These are phyloP conservation scores for Poeciliopsis prolifica DNA, from an alignment of 2,113 vertebrate genomes.

Conservation along the genomic window DNA sequence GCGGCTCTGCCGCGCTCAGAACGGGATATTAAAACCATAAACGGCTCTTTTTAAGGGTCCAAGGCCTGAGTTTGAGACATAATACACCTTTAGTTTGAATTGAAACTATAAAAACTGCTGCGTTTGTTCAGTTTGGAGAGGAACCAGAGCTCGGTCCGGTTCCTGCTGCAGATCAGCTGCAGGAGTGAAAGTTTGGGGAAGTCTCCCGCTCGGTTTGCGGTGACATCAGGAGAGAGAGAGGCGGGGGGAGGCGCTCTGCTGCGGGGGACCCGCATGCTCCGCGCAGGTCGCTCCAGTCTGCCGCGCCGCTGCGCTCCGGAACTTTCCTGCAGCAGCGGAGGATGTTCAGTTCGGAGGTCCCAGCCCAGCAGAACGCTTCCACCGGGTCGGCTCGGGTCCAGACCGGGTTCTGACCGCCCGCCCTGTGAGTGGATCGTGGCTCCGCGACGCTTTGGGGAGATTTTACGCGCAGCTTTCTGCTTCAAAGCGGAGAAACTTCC, in stretches of 20 bases:
- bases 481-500: conserved; percentile 19
- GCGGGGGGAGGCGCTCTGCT: conserved; percentile 31
- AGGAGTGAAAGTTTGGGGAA: conserved; percentile 59
- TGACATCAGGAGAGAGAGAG: conserved; percentile 78
- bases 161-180: conserved; percentile 30
- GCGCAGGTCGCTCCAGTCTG: conserved; percentile 53
- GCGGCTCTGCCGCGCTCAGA: not conserved
- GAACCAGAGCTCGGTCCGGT: conserved; percentile 7
- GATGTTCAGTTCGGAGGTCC: conserved; percentile 57
- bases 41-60: too few species aligned
- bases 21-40: not conserved
- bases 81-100: not conserved
- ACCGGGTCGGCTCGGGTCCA: conserved; percentile 46
- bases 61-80: not conserved
- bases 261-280: conserved; percentile 67
- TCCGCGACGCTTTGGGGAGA: conserved; percentile 42
- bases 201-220: conserved; percentile 31
- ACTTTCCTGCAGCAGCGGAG: conserved; percentile 61
- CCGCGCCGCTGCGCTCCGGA: conserved; percentile 65
- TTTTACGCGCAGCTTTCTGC: conserved; percentile 52
- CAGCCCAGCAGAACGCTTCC: conserved; percentile 53
- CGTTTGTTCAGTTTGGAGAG: conserved; percentile 1
- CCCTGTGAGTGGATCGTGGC: conserved; percentile 32
- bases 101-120: too few species aligned
- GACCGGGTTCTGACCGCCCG: conserved; percentile 33